Percentiles rank a stretch among this genome's conserved stretches.
Conservation (phyloP, 2,797 vertebrate genomes). For the Rhincodon typus region DNA sequence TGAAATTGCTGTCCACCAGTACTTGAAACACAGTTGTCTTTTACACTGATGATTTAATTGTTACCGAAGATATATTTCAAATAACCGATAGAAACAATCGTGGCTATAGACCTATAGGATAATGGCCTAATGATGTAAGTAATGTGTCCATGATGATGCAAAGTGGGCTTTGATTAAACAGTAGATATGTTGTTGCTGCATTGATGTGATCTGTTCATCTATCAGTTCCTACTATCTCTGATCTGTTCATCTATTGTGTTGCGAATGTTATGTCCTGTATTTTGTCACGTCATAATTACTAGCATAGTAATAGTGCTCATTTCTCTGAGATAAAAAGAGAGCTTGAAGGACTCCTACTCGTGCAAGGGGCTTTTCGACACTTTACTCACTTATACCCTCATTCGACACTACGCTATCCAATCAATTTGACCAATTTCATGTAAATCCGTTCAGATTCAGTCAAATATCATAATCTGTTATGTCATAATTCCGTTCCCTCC, state of each 20-base stretch:
- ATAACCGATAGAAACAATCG: neutral
- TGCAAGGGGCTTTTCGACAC: neutral
- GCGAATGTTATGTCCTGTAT: neutral
- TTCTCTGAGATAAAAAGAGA: neutral
- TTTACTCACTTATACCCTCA: neutral
- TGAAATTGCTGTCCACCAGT: neutral
- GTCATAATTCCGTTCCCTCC: conserved; percentile 43
- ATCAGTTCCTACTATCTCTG: neutral
- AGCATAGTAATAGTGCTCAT: neutral
- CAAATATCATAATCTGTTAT: conserved; percentile 46
- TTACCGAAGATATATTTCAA: neutral
- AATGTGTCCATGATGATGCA: neutral
- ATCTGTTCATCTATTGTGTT: neutral
- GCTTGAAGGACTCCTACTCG: neutral
- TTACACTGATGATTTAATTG: conserved; percentile 8
- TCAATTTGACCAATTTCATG: conserved; percentile 35
- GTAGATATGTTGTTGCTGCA: neutral
- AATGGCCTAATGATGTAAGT: conserved; percentile 8
- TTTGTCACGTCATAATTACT: neutral
- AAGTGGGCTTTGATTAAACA: conserved; percentile 5
- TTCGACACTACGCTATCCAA: conserved; percentile 3
- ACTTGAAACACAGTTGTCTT: neutral
- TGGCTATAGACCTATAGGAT: neutral
- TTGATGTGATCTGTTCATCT: neutral
- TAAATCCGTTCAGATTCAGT: conserved; percentile 42